Base-by-base conservation (phyloP, 2,113 vertebrate genomes). In the Mustela nigripes region DNA sequence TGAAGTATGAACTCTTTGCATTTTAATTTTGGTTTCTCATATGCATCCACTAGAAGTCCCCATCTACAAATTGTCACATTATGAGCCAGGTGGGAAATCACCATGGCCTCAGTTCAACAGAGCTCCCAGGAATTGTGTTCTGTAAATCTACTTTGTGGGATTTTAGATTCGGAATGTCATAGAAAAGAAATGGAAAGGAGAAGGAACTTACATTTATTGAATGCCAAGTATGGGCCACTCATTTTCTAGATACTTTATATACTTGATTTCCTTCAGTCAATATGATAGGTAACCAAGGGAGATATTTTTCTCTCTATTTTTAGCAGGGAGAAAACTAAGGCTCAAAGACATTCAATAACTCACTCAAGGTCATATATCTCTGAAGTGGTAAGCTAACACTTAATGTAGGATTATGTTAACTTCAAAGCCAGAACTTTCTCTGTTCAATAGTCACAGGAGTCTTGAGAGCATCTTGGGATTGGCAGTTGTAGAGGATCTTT, bases 1-100 rank as follows among this genome's bases (percentile, higher is more conserved):
- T 94, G n/a, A 92, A 48, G 33, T 58, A 69, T 58, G 39, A 65
- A 12, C 28, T 76, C n/a, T 36, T 95, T 82, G 33, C 14, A 63
- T 81, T 92, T 97, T 82, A 86, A 85, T 82, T 94, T 91, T 89
- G 42, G 7, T 45, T 87, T 86, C 36, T 73, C 31, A 94, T 63
- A 65, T 65, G 31, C 22, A 63, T 33, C 50, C 3, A 31, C 78
- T 89, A 45, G 28, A 31, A 87, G 36, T 36, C 21, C 74, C 3
- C 45, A n/a, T 91, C 33, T 80, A 36, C 50, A 62, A 65, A 31
- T 62, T 56, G 63, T 94, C 39, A 50, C 11, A 8, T 78, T 56
- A 76, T 12, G 33, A 65, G 42, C 16, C 71, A 58, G 36, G 39
- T 84, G 24, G 81, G 21, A 95, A 80, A 56, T 58, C 58, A 82